Evolutionary conservation across 2,113 vertebrate genomes (phyloP).

Genomic region (Phocoena sinus): DNA sequence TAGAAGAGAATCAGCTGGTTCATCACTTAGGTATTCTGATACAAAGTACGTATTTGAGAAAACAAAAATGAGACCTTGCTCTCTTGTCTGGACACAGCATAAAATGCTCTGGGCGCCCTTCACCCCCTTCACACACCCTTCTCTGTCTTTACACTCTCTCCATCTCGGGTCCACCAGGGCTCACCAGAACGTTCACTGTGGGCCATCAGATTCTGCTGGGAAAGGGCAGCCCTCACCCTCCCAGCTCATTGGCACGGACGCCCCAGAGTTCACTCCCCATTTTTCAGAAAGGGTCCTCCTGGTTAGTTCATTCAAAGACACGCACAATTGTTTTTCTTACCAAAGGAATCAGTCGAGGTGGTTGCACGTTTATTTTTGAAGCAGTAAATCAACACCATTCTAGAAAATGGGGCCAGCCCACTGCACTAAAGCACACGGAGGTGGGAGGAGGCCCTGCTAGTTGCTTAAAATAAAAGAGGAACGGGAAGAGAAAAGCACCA

Average conservation of each 20-base stretch:
- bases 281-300: neutral
- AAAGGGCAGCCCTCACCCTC: neutral
- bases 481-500: neutral
- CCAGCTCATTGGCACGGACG: neutral
- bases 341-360: neutral
- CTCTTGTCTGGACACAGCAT: too few relatives aligned
- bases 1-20: neutral
- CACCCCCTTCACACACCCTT: neutral
- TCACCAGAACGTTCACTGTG: neutral
- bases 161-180: neutral
- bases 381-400: neutral
- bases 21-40: neutral
- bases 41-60: neutral
- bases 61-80: neutral
- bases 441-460: neutral
- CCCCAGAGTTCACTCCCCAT: neutral
- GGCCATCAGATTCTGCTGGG: neutral
- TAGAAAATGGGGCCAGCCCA: rapidly evolving
- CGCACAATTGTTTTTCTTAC: too few relatives aligned
- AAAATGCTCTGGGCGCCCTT: rapidly evolving
- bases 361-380: neutral
- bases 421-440: neutral
- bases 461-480: neutral
- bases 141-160: neutral
- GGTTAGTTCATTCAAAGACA: neutral